Evolutionary conservation across 2,797 vertebrate genomes (phyloP).

Genomic region (Spea hammondii): DNA sequence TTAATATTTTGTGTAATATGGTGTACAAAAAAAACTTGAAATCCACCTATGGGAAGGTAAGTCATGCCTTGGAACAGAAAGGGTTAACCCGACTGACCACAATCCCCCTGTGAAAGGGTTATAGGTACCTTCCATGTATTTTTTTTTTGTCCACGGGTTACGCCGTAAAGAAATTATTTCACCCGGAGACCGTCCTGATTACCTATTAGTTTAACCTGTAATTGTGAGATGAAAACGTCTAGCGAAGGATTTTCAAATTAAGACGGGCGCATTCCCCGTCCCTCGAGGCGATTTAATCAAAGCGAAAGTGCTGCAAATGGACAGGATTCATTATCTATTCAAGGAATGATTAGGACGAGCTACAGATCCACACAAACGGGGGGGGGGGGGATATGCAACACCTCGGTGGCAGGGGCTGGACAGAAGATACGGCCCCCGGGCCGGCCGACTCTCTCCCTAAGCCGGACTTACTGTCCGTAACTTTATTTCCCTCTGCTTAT

Average conservation of each 20-base stretch:
- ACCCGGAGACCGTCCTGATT: constrained; percentile 45
- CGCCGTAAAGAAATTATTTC: constrained; percentile 2
- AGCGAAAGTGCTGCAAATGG: constrained; percentile 44
- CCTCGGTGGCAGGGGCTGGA: too few relatives aligned
- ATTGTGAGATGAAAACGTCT: constrained; percentile 44
- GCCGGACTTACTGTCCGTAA: too few relatives aligned
- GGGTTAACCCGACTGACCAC: background rate
- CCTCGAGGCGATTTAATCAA: constrained; percentile 46
- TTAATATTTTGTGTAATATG: too few relatives aligned
- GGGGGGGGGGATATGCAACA: too few relatives aligned
- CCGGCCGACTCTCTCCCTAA: too few relatives aligned
- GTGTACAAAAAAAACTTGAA: too few relatives aligned
- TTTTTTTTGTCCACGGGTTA: background rate
- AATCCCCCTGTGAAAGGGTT: too few relatives aligned
- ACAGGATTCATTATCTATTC: constrained; percentile 52
- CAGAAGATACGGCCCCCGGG: too few relatives aligned
- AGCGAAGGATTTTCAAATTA: constrained; percentile 42
- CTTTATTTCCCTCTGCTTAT: too few relatives aligned
- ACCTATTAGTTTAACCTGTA: constrained; percentile 50
- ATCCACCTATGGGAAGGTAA: too few relatives aligned
- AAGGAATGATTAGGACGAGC: constrained; percentile 45
- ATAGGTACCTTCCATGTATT: too few relatives aligned
- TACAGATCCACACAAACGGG: constrained; percentile 29
- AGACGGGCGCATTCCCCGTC: constrained; percentile 42
- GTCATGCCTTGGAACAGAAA: background rate